Evolutionary conservation across 2,888 invertebrate genomes (phyloP).

Genomic region (Tenthredo notha): DNA sequence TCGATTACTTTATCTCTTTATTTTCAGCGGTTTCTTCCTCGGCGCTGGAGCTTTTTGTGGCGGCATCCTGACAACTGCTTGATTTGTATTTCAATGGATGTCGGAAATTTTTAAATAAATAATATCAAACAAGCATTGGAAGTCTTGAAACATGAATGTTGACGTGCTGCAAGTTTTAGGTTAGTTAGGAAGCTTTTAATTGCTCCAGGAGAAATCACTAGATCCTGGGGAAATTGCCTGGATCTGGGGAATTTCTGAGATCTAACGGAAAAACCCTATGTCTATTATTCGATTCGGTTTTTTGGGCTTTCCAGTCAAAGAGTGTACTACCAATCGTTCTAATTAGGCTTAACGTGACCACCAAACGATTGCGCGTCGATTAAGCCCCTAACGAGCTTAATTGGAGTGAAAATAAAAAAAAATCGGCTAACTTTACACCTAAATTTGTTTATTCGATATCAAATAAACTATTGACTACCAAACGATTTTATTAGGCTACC

Average conservation of each 20-base stretch:
- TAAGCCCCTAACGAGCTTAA: not conserved
- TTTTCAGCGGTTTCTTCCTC: too few species aligned
- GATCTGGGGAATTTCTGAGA: constrained; percentile 3
- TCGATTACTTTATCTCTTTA: too few species aligned
- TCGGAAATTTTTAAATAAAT: too few species aligned
- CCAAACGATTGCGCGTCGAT: not conserved
- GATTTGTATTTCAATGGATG: too few species aligned
- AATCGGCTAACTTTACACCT: not conserved
- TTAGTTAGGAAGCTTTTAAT: not conserved
- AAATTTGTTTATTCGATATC: too few species aligned
- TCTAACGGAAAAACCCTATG: not conserved
- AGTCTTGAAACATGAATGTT: too few species aligned
- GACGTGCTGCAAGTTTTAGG: too few species aligned
- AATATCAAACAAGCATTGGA: too few species aligned
- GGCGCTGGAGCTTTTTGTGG: too few species aligned
- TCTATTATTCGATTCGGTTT: constrained; percentile 2
- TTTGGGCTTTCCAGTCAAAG: constrained; percentile 2
- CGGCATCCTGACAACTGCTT: too few species aligned
- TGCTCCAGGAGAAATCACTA: constrained; percentile 4
- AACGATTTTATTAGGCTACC: too few species aligned
- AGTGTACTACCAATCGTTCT: not conserved
- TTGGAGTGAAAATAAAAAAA: not conserved
- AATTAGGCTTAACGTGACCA: constrained; percentile 1
- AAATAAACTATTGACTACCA: too few species aligned
- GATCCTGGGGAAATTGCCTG: not conserved